Base-by-base conservation (phyloP, 2,888 invertebrate genomes). In the Dastarcus helophoroides region DNA sequence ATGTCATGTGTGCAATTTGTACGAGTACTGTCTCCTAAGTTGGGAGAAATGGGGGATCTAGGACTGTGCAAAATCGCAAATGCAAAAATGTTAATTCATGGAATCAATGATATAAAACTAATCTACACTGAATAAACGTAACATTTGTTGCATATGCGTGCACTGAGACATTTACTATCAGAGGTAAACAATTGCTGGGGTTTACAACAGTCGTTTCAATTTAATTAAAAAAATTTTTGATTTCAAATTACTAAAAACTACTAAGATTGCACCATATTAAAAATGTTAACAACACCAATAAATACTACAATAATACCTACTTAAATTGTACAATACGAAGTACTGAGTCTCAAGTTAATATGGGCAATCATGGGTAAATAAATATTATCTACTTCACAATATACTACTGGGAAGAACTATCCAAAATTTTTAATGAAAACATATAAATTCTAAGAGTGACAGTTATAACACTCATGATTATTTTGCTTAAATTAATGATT, bases 381-480 rank as follows among this genome's bases (percentile, higher is more conserved):
- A 36, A 34, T 35, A 35, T 33, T 37, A 37, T 31, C 40, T 38
- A 30, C 27, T 37, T 32, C 30, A 36, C 32, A n/a, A n/a, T n/a
- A n/a, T 32, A 38, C 32, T 13, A 27, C 39, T 32, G 33, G 35
- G 35, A 39, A 39, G 40, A 40, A 39, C 42, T 41, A 48, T 28
- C 33, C 28, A 22, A 33, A 33, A 24, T 33, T 23, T 29, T 28
- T 33, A 33, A 22, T 25, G 32, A 36, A 19, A 51, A 54, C 51
- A 51, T 46, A 53, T 50, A 52, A 51, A 53, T 46, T 46, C 47
- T 52, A 56, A 51, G 49, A 48, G 45, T 16, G 33, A 57, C 56
- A 51, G 55, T 51, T 57, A 56, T 54, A 56, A 58, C 58, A 58
- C 54, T 53, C 48, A 60, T 56, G 54, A 57, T 56, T 58, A 59